These are phyloP conservation scores for Lydus trimaculatus DNA, from an alignment of 2,888 invertebrate species.

Conservation along the genomic window DNA sequence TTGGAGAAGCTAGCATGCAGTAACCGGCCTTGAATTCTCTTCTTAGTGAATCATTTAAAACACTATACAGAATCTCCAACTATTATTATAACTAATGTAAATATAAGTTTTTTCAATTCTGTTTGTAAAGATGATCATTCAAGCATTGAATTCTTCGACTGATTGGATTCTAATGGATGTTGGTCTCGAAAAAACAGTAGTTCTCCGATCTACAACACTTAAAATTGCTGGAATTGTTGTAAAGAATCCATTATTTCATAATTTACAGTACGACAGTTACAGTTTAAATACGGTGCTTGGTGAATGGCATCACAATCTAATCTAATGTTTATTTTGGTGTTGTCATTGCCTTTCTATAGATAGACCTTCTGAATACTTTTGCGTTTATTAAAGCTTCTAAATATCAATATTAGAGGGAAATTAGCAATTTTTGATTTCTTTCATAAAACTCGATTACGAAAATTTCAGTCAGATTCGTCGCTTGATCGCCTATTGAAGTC, in stretches of 20 bases:
- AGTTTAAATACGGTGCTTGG: background rate
- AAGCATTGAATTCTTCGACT: background rate
- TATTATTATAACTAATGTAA: background rate
- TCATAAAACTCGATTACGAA: background rate
- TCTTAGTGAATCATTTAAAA: slow-evolving; percentile 33
- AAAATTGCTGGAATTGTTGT: background rate
- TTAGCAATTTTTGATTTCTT: too few species aligned
- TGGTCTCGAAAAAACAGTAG: too few species aligned
- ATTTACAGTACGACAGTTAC: background rate
- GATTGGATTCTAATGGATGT: too few species aligned
- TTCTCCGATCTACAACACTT: background rate
- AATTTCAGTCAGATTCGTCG: background rate
- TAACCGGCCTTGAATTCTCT: slow-evolving; percentile 38
- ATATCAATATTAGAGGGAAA: background rate
- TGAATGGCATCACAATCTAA: background rate
- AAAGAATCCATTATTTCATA: background rate
- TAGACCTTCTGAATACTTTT: background rate
- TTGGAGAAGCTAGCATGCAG: slow-evolving; percentile 31
- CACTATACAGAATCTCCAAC: background rate
- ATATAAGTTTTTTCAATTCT: background rate
- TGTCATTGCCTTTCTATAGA: background rate
- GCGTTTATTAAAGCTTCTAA: background rate
- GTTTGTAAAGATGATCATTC: too few species aligned
- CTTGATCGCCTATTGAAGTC: background rate
- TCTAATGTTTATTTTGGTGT: too few species aligned